A percentile compares a stretch with the other conserved stretches of the same genome.
These are phyloP conservation scores for Propithecus deckenii DNA, from an alignment of 2,797 vertebrate genomes.

Conservation along the genomic window DNA sequence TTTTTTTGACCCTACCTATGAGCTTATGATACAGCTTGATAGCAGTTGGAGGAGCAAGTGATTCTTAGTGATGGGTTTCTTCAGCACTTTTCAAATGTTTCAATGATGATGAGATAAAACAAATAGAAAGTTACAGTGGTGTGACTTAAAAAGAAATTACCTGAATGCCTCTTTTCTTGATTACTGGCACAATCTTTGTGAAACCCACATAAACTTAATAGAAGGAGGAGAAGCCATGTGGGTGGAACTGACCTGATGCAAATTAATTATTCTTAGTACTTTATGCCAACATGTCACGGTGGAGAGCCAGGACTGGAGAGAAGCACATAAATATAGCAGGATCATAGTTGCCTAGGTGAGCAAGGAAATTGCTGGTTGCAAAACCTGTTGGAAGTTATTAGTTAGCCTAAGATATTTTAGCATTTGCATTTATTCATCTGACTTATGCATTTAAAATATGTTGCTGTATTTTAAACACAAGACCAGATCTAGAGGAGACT, in stretches of 20 bases:
- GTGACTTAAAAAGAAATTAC: not conserved
- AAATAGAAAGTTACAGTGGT: not conserved
- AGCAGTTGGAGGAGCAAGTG: not conserved
- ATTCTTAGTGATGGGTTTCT: not conserved
- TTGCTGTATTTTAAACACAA: conserved; percentile 4
- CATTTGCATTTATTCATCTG: not conserved
- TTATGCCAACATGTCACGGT: not conserved
- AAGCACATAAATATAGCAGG: not conserved
- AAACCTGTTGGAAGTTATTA: conserved; percentile 5
- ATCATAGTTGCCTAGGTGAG: not conserved
- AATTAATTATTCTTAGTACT: not conserved
- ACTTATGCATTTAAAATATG: not conserved
- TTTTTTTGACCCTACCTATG: not conserved
- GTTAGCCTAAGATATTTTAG: not conserved
- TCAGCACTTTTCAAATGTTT: conserved; percentile 10
- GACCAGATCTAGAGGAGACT: not conserved
- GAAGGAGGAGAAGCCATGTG: not conserved
- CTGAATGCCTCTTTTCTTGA: not conserved
- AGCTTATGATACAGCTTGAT: not conserved
- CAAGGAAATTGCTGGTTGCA: not conserved
- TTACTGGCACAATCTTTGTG: not conserved
- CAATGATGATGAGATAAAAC: not conserved
- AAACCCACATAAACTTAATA: conserved; percentile 1
- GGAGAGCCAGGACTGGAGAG: not conserved
- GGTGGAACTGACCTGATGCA: not conserved